Base-by-base conservation (phyloP, 1,140 invertebrate genomes). In the Rhizoglyphus robini region DNA sequence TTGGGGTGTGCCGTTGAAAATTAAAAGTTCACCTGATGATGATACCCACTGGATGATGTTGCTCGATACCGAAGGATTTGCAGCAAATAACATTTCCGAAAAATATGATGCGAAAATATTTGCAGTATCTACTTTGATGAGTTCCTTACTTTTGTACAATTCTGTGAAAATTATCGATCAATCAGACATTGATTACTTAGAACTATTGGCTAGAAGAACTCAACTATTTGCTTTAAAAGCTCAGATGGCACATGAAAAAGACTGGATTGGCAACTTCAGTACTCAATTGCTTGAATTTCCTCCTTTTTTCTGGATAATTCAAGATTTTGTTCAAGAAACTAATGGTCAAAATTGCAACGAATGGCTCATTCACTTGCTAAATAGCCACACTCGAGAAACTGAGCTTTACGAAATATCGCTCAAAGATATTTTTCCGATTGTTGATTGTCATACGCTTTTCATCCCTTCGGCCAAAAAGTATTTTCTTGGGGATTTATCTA, bases 101-200 rank as follows among this genome's bases (percentile, higher is more conserved):
- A 68, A 66, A 38, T 71, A 71, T 66, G 70, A 71, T 60, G 69
- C 70, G 11, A 71, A 71, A 67, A 68, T 71, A 32, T 71, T 71
- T 68, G 69, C 70, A 11, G 69, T 71, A 31, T 51, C 70, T 57
- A 71, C 70, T n/a, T 54, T 71, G 15, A n/a, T 71, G 0, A 69
- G 67, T 59, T 68, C 66, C 15, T 32, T 67, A 54, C 49, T 71
- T 20, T 59, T 71, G 51, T 71, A 70, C 31, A 71, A 71, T 47
- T 70, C 69, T 23, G 70, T 71, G 2, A 71, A 71, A 64, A 71
- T 71, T 20, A 70, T 71, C 30, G 70, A 71, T 61, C 70, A 71
- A 57, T 47, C 65, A 18, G 69, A 71, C 38, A 71, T 71, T 48
- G 69, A 71, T 63, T 71, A 70, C 54, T 58, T 71, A 32, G 69